phyloP scores from a whole-genome alignment of 1,140 invertebrate genomes.

The Globodera ellingtonae region DNA sequence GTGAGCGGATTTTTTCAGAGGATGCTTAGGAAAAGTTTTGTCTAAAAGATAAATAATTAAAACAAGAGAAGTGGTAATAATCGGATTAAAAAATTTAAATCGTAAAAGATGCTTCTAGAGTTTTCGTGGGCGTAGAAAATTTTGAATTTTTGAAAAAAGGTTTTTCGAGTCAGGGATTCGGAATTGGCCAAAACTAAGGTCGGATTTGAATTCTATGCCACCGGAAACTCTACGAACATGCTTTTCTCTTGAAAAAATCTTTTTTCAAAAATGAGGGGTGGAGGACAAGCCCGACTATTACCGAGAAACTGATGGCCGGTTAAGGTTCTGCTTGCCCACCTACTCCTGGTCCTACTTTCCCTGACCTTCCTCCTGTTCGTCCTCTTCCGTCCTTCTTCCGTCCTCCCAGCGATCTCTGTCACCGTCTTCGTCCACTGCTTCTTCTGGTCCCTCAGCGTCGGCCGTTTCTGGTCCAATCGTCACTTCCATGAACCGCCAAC shows the following conservation, averaged over 20 bases:
- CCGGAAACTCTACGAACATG: too few relatives aligned
- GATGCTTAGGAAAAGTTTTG: too few relatives aligned
- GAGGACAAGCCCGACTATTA: too few relatives aligned
- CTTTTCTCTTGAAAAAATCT: not conserved
- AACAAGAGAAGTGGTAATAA: too few relatives aligned
- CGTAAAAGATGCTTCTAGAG: not conserved
- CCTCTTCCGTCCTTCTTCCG: not conserved
- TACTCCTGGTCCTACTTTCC: not conserved
- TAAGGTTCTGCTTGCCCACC: not conserved
- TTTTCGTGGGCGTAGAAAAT: not conserved
- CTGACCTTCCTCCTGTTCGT: not conserved
- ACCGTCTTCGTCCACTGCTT: constrained; percentile 11
- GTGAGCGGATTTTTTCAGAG: not conserved
- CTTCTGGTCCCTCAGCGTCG: constrained; percentile 26
- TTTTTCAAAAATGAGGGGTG: not conserved
- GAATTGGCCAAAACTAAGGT: too few relatives aligned
- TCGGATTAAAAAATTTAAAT: too few relatives aligned
- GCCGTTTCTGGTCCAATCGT: constrained; percentile 31
- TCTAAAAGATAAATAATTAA: too few relatives aligned
- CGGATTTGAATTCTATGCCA: too few relatives aligned
- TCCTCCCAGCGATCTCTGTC: not conserved
- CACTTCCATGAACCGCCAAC: constrained; percentile 31
- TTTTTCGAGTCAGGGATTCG: too few relatives aligned
- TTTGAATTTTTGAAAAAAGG: too few relatives aligned
- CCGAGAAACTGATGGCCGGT: not conserved